Base-by-base conservation (phyloP, 2,888 invertebrate genomes). In the Dione vanillae region DNA sequence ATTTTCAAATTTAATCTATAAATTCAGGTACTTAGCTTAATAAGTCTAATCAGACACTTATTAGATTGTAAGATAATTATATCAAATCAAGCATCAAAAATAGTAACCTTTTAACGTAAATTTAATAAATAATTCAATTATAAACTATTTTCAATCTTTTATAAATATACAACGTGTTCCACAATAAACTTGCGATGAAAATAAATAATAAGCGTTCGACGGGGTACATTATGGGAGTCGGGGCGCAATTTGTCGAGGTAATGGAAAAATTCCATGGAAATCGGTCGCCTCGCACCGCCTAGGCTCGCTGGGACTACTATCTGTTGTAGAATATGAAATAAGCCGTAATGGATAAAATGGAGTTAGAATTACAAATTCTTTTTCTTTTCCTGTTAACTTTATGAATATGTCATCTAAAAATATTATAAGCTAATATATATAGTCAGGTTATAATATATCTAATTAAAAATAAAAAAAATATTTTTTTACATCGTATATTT, bases 231-330 rank as follows among this genome's bases (percentile, higher is more conserved):
- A 85, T 75, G 74, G 79, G 82, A 82, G 82, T 85, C 82, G 81
- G 82, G 74, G 85, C 71, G 86, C 92, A 91, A 92, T 92, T 92
- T 92, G 83, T 83, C 79, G 74, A 69, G 77, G 84, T 92, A 91
- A 93, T 93, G 88, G 92, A 88, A 93, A 92, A 93, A 93, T 92
- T 91, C 92, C 91, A 81, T 84, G 88, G 82, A 90, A 91, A 92
- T 90, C 84, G 86, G 81, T 77, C 75, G 73, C 75, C 74, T 73
- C 75, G 69, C 74, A 70, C 70, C 70, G 68, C 52, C 64, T 61
- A 47, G 66, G 49, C 52, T 54, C 67, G 40, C 59, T 49, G 67
- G 71, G 67, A 68, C 43, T 35, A 69, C 64, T 45, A 69, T 54
- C 47, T 56, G 54, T 52, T 54, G 56, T 54, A 64, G 47, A 69